Conservation (phyloP, 2,113 vertebrate species). For the Lepidothrix coronata region DNA sequence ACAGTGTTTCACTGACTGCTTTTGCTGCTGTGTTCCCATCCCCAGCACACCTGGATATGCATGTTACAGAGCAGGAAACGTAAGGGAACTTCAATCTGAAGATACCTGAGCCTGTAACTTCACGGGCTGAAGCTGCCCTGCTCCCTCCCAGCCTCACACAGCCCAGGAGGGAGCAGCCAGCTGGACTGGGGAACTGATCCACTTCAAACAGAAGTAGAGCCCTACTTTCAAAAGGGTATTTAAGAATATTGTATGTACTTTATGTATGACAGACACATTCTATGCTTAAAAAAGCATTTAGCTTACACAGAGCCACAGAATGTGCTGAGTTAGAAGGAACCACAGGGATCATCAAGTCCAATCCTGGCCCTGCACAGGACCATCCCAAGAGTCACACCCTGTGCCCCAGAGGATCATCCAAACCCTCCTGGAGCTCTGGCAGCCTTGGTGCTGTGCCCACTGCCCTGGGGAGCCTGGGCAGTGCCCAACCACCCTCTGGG, state of each 20-base stretch:
- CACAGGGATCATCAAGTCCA: neutral
- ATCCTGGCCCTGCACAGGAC: neutral
- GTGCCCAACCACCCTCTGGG: neutral
- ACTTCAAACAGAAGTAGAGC: neutral
- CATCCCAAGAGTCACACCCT: neutral
- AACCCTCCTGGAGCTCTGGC: neutral
- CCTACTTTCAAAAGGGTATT: neutral
- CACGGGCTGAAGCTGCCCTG: neutral
- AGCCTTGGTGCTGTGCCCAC: neutral
- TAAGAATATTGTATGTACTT: fast-evolving
- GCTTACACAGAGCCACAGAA: neutral
- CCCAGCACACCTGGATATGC: neutral
- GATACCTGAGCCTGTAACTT: neutral
- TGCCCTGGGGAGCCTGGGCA: neutral
- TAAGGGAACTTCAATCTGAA: neutral
- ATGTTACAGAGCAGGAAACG: fast-evolving
- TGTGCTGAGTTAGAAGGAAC: neutral
- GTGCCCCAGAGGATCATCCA: neutral
- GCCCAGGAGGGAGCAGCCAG: neutral
- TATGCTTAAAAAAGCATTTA: neutral
- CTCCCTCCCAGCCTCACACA: neutral
- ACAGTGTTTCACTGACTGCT: neutral
- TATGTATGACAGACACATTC: fast-evolving
- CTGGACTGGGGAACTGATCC: neutral
- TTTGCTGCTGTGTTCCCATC: neutral